Evolutionary conservation across 2,888 invertebrate genomes (phyloP).

Genomic region (Lutraria lutraria): DNA sequence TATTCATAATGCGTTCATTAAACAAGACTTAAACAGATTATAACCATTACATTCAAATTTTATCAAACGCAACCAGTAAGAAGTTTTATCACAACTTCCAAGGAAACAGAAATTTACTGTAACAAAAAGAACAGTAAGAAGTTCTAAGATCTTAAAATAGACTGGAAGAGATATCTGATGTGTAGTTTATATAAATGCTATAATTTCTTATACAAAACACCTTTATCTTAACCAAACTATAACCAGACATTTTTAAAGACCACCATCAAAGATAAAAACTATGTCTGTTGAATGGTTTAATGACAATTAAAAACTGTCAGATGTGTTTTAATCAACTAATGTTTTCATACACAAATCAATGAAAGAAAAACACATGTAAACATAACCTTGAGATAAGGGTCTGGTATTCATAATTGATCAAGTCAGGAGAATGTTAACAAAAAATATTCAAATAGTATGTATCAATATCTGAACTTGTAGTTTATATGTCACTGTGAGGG

Average conservation of each 20-base stretch:
- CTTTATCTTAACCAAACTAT: not conserved
- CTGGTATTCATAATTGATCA: not conserved
- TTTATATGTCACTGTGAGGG: no score
- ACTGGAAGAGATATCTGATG: not conserved
- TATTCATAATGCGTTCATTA: not conserved
- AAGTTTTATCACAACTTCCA: not conserved
- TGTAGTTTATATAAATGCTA: not conserved
- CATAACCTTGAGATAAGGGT: not conserved
- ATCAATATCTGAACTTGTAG: no score
- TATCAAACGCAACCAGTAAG: not conserved
- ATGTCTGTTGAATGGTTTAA: not conserved
- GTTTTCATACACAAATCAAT: not conserved
- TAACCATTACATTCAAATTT: not conserved
- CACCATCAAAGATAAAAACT: not conserved
- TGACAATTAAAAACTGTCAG: conserved; percentile 10
- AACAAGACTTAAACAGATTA: conserved; percentile 8
- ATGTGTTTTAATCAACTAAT: not conserved
- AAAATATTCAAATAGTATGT: no score
- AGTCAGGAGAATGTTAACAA: not conserved
- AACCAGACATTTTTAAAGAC: not conserved
- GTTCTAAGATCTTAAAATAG: not conserved
- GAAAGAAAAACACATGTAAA: not conserved
- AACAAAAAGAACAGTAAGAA: not conserved
- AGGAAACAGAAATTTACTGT: not conserved
- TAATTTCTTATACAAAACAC: not conserved